Base-by-base conservation (phyloP, 2,113 vertebrate species). In the Heloderma charlesbogerti region DNA sequence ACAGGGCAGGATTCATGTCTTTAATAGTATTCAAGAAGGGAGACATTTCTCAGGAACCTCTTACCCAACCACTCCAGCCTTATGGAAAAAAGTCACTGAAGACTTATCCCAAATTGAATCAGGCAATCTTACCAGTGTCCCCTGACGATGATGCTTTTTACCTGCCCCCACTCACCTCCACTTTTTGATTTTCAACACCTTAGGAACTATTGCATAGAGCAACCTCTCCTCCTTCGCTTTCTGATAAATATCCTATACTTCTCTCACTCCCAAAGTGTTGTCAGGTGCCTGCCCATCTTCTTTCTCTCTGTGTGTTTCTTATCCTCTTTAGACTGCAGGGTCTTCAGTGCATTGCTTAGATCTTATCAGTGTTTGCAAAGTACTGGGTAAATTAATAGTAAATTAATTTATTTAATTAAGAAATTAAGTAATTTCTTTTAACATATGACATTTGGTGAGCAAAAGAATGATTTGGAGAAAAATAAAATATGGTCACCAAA, bases 291-390 rank as follows among this genome's bases (percentile, higher is more conserved):
- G 85, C 45, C 57, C 69, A 54, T 37, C 37, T 37, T 57, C 78
- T 87, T 91, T 89, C 6, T 43, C 3, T 40, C 3, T 20, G 37
- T 40, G 18, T 94, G 92, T 93, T 87, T 87, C 91, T 93, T 3
- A 0, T 89, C 84, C 93, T 93, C 79, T 83, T 93, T 89, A 87
- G 89, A 86, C 86, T 10, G 34, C 37, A 88, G 34, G 60, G 43
- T 51, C 60, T 69, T 88, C 12, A 37, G 40, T 45, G 89, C 92
- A 87, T 87, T 86, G 78, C 51, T 91, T 67, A 80, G 86, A 87
- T 88, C 90, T 96, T 92, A 95, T 91, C 92, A 92, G 1, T 94
- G 93, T 95, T 95, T 95, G 94, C 92, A 88, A 95, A 95, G 93
- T 74, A 93, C 81, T 92, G 88, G 91, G 94, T 94, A 94, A 94